These are phyloP conservation scores for Zootermopsis nevadensis DNA, from an alignment of 2,888 invertebrate species.

Conservation along the genomic window DNA sequence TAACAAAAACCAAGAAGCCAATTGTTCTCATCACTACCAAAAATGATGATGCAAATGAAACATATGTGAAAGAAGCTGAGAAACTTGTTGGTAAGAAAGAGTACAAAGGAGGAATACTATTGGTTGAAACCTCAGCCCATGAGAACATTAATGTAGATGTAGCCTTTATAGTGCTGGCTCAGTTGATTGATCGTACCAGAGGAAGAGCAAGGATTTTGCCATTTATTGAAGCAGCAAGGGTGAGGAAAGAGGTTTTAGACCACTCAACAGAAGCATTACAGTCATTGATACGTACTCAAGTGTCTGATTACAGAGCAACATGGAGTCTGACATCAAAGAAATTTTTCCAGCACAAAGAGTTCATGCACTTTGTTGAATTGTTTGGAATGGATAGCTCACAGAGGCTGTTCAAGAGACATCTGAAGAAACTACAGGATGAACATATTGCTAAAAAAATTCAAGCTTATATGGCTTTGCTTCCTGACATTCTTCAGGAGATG, in stretches of 20 bases:
- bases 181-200: conserved; percentile 92
- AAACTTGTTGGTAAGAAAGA: conserved; percentile 89
- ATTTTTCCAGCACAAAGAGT: conserved; percentile 88
- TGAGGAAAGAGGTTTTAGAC: conserved; percentile 88
- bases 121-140: conserved; percentile 95
- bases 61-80: conserved; percentile 89
- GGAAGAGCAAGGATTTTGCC: conserved; percentile 77
- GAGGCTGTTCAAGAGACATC: conserved; percentile 80
- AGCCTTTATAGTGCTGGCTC: conserved; percentile 89
- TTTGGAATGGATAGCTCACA: conserved; percentile 89
- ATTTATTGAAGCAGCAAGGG: conserved; percentile 85
- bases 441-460: conserved; percentile 80
- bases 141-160: conserved; percentile 96
- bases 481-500: conserved; percentile 80
- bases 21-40: conserved; percentile 95
- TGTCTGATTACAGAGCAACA: conserved; percentile 74
- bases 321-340: conserved; percentile 91
- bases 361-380: conserved; percentile 87
- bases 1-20: conserved; percentile 94
- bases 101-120: conserved; percentile 86
- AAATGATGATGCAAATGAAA: conserved; percentile 91
- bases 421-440: conserved; percentile 84
- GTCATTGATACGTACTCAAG: conserved; percentile 82
- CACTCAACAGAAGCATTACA: conserved; percentile 92
- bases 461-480: conserved; percentile 81